Base-by-base conservation (phyloP, 2,797 vertebrate genomes). In the Diceros bicornis region DNA sequence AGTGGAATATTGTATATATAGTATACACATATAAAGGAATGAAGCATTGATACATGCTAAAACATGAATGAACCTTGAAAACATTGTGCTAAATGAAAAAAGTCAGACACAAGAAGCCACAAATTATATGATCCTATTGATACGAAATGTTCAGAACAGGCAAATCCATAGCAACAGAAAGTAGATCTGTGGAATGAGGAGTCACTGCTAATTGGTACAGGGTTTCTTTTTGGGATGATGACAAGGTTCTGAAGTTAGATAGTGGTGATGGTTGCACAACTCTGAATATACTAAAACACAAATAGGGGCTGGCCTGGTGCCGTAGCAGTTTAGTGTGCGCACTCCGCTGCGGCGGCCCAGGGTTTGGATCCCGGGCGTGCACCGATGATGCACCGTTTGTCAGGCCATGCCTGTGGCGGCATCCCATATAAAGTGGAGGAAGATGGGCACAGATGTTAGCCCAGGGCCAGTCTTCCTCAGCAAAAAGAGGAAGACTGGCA, bases 171-270 rank as follows among this genome's bases (percentile, higher is more conserved):
- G 61, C 69, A 61, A 96, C 17, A 89, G 52, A 61, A 91, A 77
- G 74, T 1, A 62, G 50, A 68, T 82, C 62, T 81, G 47, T 44
- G n/a, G 68, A 62, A 55, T 27, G 16, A 5, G 72, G 27, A 87
- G 37, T 82, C 47, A 62, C 29, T 84, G 41, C 71, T 92, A 92
- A 52, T 13, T 11, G 9, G 25, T 72, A 37, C 18, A 74, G 61
- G 44, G 59, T 68, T 83, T 82, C 37, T 44, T 59, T 81, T 61
- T 25, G 11, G 20, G 16, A 25, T 52, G 44, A 92, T 34, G 29
- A 83, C 61, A 92, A 82, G 55, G 25, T 82, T 89, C 52, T 47
- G 85, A 89, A 77, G 78, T 34, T 96, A 81, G 82, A 87, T 2
- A 66, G 29, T 34, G 27, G 27, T 68, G 37, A 92, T 44, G 41